Percentiles rank a stretch among this genome's conserved stretches.
Conservation (phyloP, 2,797 vertebrate genomes). For the Crenuchus spilurus region DNA sequence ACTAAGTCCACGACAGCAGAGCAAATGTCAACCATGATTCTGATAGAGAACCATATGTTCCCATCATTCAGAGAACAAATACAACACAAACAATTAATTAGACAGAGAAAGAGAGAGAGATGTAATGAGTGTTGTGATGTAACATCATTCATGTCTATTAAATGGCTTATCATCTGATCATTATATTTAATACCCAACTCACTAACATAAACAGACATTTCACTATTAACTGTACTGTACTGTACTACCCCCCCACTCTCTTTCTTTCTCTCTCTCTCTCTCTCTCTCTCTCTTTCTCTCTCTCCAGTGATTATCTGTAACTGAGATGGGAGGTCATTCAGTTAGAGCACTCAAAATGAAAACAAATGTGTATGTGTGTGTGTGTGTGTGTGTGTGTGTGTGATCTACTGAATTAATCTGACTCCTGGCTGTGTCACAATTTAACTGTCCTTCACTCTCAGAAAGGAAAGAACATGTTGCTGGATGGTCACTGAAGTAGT, state of each 20-base stretch:
- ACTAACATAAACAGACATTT: not conserved
- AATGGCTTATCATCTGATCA: constrained; percentile 1
- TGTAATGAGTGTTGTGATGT: not conserved
- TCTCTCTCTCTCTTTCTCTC: constrained; percentile 11
- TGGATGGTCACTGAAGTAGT: no score
- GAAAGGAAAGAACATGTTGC: no score
- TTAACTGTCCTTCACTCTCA: no score
- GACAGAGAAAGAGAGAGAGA: not conserved
- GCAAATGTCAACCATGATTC: constrained; percentile 2
- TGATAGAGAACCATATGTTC: not conserved
- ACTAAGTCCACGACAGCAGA: not conserved
- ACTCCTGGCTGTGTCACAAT: not conserved
- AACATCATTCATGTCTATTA: not conserved
- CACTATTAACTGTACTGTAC: constrained; percentile 6
- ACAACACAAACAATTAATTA: constrained; percentile 17
- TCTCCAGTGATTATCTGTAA: constrained; percentile 50
- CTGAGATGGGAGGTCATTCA: constrained; percentile 69
- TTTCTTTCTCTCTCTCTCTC: constrained; percentile 9
- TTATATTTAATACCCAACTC: constrained; percentile 25
- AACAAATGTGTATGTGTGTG: constrained; percentile 61
- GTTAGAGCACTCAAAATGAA: constrained; percentile 70
- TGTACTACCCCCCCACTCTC: not conserved
- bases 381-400: constrained; percentile 15
- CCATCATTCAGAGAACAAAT: not conserved
- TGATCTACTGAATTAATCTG: not conserved